Conservation (phyloP, 2,888 invertebrate genomes). For the Stenchaetothrips biformis region DNA sequence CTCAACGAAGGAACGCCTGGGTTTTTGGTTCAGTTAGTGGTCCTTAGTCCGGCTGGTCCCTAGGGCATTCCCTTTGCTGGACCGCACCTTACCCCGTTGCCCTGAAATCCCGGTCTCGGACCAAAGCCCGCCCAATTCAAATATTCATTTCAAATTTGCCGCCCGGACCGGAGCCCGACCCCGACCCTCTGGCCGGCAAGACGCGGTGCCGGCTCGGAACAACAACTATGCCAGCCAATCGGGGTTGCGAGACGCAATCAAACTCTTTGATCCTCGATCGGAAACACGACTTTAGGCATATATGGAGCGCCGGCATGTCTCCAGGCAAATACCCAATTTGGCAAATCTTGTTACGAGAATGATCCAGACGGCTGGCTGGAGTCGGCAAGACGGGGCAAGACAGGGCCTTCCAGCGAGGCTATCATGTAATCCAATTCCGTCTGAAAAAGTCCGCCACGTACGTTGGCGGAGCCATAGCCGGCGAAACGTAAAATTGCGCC, state of each 20-base stretch:
- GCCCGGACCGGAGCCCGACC: neutral
- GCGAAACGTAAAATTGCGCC: conserved; percentile 15
- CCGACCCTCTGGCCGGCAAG: neutral
- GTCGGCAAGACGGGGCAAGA: neutral
- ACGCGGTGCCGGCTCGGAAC: neutral
- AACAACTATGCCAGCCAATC: neutral
- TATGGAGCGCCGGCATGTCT: neutral
- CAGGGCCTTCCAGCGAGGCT: neutral
- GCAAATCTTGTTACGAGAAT: neutral
- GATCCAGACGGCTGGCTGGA: neutral
- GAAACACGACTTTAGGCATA: neutral
- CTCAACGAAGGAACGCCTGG: too few species aligned
- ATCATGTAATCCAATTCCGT: conserved; percentile 13
- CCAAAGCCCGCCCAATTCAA: neutral
- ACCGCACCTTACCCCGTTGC: neutral
- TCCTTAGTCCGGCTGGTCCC: neutral
- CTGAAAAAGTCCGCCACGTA: conserved; percentile 11
- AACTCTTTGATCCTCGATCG: conserved; percentile 9
- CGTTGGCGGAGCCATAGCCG: neutral
- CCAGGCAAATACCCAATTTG: conserved; percentile 11
- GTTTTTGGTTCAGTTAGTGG: too few species aligned
- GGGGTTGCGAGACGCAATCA: neutral
- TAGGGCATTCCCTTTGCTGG: neutral
- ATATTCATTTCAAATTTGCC: neutral
- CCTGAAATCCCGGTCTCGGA: neutral